A percentile compares a stretch with the other conserved stretches of the same genome.
phyloP scores from a whole-genome alignment of 2,113 vertebrate species.

The Symphodus melops region DNA sequence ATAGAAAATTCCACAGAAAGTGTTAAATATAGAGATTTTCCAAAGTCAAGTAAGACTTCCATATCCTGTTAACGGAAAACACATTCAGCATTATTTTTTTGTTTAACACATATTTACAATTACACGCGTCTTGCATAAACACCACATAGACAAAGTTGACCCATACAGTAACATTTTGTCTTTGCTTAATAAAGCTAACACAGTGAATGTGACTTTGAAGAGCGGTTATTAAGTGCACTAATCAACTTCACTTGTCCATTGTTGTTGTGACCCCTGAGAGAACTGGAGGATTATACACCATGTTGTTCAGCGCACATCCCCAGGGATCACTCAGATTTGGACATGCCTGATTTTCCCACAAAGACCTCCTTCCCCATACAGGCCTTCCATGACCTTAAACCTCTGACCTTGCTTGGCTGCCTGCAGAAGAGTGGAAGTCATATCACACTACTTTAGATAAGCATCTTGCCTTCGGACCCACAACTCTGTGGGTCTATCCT shows the following conservation, averaged over 20 bases:
- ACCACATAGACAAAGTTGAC: background rate
- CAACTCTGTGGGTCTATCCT: conserved; percentile 30
- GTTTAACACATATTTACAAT: background rate
- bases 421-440: conserved; percentile 52
- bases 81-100: background rate
- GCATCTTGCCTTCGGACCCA: conserved; percentile 54
- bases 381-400: conserved; percentile 64
- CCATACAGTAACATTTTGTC: conserved; percentile 4
- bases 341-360: conserved; percentile 36
- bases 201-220: conserved; percentile 3
- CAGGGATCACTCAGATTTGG: conserved; percentile 23
- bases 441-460: conserved; percentile 64
- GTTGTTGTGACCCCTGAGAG: conserved; percentile 46
- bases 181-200: background rate
- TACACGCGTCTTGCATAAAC: background rate
- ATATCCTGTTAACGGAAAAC: too few species aligned
- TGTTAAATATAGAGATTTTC: too few species aligned
- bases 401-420: conserved; percentile 56
- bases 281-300: conserved; percentile 38
- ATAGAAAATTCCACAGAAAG: too few species aligned
- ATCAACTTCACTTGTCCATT: conserved; percentile 24
- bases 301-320: conserved; percentile 42
- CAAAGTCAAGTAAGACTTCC: too few species aligned
- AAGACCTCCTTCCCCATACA: conserved; percentile 19
- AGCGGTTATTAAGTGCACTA: background rate